Evolutionary conservation across 2,797 vertebrate genomes (phyloP).

Genomic region (Corythornis leucogaster): DNA sequence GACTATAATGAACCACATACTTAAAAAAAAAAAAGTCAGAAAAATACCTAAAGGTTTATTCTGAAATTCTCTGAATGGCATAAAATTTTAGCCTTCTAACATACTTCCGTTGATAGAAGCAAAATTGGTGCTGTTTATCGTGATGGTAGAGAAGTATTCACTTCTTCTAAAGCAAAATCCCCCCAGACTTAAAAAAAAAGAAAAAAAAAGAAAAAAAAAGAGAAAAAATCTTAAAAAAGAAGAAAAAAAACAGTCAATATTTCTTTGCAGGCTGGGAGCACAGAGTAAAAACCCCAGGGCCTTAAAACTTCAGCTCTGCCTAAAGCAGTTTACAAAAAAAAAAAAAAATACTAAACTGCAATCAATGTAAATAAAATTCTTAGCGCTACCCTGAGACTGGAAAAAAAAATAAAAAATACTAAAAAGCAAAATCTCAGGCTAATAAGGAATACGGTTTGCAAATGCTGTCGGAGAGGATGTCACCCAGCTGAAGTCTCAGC

Average conservation of each 20-base stretch:
- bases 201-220: slow-evolving; percentile 77
- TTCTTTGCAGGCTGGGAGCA: slow-evolving; percentile 84
- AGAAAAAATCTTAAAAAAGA: slow-evolving; percentile 69
- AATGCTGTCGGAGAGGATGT: slow-evolving; percentile 79
- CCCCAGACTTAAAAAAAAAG: slow-evolving; percentile 81
- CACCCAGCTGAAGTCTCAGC: slow-evolving; percentile 72
- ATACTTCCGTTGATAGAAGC: slow-evolving; percentile 78
- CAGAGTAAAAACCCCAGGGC: slow-evolving; percentile 87
- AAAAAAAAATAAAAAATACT: slow-evolving; percentile 29
- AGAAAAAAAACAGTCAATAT: slow-evolving; percentile 83
- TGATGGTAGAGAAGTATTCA: slow-evolving; percentile 76
- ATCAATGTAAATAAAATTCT: slow-evolving; percentile 87
- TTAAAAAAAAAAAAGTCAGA: slow-evolving; percentile 43
- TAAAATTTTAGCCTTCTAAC: slow-evolving; percentile 77
- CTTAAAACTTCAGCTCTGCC: slow-evolving; percentile 88
- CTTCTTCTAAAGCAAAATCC: slow-evolving; percentile 87
- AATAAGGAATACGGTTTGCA: slow-evolving; percentile 83
- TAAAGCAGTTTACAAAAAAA: slow-evolving; percentile 84
- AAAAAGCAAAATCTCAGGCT: slow-evolving; percentile 73
- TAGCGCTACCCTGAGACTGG: slow-evolving; percentile 82
- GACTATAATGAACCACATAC: slow-evolving; percentile 53
- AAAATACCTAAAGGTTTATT: slow-evolving; percentile 69
- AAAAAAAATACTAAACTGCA: slow-evolving; percentile 76
- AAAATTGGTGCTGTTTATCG: slow-evolving; percentile 79
- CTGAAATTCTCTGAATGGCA: slow-evolving; percentile 75